phyloP scores from a whole-genome alignment of 2,113 vertebrate genomes.

The Lepidothrix coronata region DNA sequence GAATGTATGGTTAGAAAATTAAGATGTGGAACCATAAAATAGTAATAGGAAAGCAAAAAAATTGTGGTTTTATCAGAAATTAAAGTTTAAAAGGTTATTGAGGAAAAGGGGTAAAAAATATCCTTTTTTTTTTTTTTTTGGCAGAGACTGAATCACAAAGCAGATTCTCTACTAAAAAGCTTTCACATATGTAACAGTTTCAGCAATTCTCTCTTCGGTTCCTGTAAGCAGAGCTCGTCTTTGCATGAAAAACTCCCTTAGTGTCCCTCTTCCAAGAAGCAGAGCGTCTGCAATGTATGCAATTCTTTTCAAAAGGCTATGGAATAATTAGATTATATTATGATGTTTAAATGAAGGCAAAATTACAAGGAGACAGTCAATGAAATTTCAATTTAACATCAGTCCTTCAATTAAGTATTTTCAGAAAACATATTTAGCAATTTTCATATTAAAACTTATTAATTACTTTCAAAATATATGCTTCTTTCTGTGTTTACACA shows the following conservation, averaged over 20 bases:
- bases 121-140: neutral
- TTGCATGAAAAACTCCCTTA: neutral
- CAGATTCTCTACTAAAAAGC: neutral
- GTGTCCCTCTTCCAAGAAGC: neutral
- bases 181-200: neutral
- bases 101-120: neutral
- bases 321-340: neutral
- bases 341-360: neutral
- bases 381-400: neutral
- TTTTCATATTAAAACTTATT: neutral
- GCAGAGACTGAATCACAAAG: neutral
- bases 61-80: neutral
- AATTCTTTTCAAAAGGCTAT: neutral
- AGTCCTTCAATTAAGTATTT: neutral
- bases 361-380: neutral
- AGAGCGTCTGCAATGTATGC: neutral
- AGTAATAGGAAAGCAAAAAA: neutral
- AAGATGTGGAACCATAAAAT: neutral
- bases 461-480: neutral
- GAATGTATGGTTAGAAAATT: conserved; percentile 45
- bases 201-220: neutral
- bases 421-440: neutral
- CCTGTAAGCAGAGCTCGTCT: neutral
- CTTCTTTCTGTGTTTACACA: neutral
- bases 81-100: neutral